Evolutionary conservation across 2,888 invertebrate genomes (phyloP).

Genomic region (Artemia sp.): DNA sequence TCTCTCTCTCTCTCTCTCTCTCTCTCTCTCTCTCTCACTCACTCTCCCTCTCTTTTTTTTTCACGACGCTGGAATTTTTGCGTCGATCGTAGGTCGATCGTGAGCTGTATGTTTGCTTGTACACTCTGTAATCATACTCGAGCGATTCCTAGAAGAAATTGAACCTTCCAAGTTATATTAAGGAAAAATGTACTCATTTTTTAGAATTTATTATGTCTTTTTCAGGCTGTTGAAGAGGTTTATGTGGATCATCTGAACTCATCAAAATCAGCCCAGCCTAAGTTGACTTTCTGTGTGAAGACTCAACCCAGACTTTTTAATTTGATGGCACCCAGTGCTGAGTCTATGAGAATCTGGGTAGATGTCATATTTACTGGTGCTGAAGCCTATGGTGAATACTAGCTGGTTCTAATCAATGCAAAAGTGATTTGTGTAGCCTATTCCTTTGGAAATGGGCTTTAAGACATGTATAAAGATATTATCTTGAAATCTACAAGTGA

Average conservation of each 20-base stretch:
- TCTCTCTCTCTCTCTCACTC: background rate
- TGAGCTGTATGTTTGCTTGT: conserved; percentile 23
- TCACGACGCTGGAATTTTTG: conserved; percentile 26
- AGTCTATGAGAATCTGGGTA: conserved; percentile 90
- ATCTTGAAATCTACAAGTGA: too few species aligned
- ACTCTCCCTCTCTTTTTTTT: conserved; percentile 15
- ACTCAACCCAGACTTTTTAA: conserved; percentile 74
- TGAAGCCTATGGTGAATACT: conserved; percentile 63
- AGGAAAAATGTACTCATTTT: too few species aligned
- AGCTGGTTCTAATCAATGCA: conserved; percentile 27
- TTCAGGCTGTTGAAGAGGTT: conserved; percentile 84
- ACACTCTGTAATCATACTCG: background rate
- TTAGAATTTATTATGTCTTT: conserved; percentile 24
- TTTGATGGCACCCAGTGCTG: conserved; percentile 79
- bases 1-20: too few species aligned
- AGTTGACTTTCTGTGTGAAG: conserved; percentile 84
- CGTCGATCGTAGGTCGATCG: conserved; percentile 23
- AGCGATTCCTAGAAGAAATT: conserved; percentile 15
- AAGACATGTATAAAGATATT: too few species aligned
- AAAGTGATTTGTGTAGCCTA: background rate
- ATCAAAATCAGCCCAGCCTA: conserved; percentile 74
- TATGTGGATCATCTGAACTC: conserved; percentile 87
- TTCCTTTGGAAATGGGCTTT: too few species aligned
- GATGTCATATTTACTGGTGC: conserved; percentile 86
- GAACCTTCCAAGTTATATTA: too few species aligned